Evolutionary conservation across 92 coral and sea anemone genomes (phyloP), one percentile per base, ranked within the genome.

Genomic region (Actinernus sp.): DNA sequence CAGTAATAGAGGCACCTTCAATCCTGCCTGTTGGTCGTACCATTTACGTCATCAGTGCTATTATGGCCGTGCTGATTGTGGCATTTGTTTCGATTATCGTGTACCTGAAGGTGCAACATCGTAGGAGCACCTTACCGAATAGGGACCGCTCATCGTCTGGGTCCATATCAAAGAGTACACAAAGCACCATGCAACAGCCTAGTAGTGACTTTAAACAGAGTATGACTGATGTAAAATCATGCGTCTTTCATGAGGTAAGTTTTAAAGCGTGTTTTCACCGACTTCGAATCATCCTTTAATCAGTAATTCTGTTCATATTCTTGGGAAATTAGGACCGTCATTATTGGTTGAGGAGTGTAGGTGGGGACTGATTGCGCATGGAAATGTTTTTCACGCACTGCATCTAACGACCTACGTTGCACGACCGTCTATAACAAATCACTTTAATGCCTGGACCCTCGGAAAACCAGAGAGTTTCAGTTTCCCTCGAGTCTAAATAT

Each of bases 161-260:
- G 26, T 95, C 99, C 50, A 89, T 92, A 37, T 86, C 97, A 3
- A 95, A 92, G 68, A 91, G 97, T 20, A 91, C 97, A 64, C 99
- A 95, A 73, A 88, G 97, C 26, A 91, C 89, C 12, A 26, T 90
- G 71, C 97, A 86, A 44, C 92, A 54, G 31, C 97, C 89, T 3
- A 86, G 92, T 50, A 73, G 73, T 41, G 99, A 95, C 51, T 71
- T 80, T 43, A 87, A 87, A 48, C 91, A 95, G 67, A 95, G 90
- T 51, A 54, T 90, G 66, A 68, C 78, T 13, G 97, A 92, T 27
- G 85, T 95, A 28, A 92, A 95, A 59, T 91, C 99, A 1, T 95
- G 93, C 44, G 89, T 88, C 31, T 74, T 95, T 52, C 80, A 84
- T 65, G 90, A 87, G 95, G 99, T 95, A 53, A 80, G 78, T 37